phyloP scores from a whole-genome alignment of 2,797 vertebrate species.

The Eurystomus glaucurus region DNA sequence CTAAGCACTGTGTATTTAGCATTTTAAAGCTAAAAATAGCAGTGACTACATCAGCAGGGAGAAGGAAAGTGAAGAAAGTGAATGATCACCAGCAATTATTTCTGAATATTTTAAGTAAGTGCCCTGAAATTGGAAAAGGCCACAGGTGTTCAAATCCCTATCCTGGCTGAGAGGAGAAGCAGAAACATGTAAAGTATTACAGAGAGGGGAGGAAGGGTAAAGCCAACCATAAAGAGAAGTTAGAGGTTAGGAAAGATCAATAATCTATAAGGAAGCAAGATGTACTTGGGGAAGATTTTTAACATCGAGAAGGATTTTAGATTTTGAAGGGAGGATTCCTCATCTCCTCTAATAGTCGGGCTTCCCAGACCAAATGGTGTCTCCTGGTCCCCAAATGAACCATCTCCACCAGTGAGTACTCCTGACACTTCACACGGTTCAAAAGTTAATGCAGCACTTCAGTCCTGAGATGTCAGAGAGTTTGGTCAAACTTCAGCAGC shows the following conservation, averaged over 20 bases:
- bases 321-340: background rate
- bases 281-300: background rate
- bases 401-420: background rate
- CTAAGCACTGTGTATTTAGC: slow-evolving; percentile 50
- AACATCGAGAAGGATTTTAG: background rate
- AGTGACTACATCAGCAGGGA: slow-evolving; percentile 15
- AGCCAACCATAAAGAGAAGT: background rate
- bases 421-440: background rate
- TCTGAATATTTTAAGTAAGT: slow-evolving; percentile 7
- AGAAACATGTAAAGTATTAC: background rate
- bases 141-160: background rate
- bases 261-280: background rate
- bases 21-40: slow-evolving; percentile 63
- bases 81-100: slow-evolving; percentile 40
- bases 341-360: background rate
- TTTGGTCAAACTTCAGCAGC: background rate
- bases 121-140: background rate
- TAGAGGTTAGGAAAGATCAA: background rate
- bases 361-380: background rate
- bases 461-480: background rate
- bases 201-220: background rate
- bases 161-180: background rate
- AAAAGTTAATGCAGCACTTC: background rate
- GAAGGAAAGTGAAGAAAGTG: slow-evolving; percentile 14
- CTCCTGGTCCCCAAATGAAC: background rate